Percentiles rank a stretch among this genome's conserved stretches.
These are phyloP conservation scores for Hypsibius dujardini DNA, from an alignment of 1,140 invertebrate species.

Conservation along the genomic window DNA sequence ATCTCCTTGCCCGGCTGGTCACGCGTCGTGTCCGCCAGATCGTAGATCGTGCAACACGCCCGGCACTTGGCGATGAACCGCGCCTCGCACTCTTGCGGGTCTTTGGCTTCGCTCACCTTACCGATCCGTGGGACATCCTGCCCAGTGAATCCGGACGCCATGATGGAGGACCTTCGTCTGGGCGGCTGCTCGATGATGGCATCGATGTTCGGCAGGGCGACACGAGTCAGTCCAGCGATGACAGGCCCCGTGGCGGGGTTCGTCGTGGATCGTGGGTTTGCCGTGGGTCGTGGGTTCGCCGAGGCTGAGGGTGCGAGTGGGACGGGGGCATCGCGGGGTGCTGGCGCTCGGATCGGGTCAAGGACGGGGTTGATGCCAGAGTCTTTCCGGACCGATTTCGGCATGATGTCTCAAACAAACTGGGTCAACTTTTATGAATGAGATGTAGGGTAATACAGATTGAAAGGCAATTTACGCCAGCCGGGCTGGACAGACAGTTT, in stretches of 20 bases:
- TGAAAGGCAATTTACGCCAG: too few species aligned
- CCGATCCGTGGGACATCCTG: not conserved
- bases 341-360: not conserved
- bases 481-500: too few species aligned
- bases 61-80: not conserved
- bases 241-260: not conserved
- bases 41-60: not conserved
- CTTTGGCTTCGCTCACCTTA: not conserved
- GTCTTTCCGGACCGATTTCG: not conserved
- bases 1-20: not conserved
- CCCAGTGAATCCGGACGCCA: not conserved
- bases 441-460: too few species aligned
- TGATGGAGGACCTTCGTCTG: not conserved
- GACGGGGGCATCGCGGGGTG: not conserved
- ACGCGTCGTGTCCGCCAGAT: not conserved
- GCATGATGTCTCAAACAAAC: too few species aligned
- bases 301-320: not conserved
- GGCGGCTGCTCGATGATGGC: not conserved
- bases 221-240: conserved; percentile 3
- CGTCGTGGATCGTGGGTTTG: too few species aligned
- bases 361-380: not conserved
- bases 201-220: not conserved
- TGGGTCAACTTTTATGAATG: too few species aligned
- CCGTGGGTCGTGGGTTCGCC: not conserved
- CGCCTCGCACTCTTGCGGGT: not conserved